Evolutionary conservation across 1,140 invertebrate genomes (phyloP), one percentile per base, ranked within the genome.

Genomic region (Euura lappo): DNA sequence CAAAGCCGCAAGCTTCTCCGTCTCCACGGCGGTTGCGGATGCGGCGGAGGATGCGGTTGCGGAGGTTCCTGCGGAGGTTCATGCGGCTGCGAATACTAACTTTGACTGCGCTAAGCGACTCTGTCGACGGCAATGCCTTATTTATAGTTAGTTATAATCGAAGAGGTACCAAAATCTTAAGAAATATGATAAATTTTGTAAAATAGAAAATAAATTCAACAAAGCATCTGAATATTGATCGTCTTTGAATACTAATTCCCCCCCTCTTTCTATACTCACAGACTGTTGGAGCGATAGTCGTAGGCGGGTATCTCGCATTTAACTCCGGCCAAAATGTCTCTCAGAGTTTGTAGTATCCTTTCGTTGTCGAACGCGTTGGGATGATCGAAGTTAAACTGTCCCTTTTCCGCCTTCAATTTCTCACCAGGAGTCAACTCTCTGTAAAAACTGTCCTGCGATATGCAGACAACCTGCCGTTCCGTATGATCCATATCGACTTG

Each of bases 371-470:
- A 96, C 0, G 96, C 96, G 87, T 96, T 94, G 44, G 98, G 98
- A 90, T 99, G 98, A 88, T 99, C 98, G 89, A 99, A 99, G 89
- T 99, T 98, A 81, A 96, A 99, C 74, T 95, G 92, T 68, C 98
- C 98, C 80, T 94, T 94, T 69, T 93, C 91, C n/a, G 97, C 98
- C 82, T 93, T 93, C 0, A 91, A 80, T 80, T 93, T 93, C 83
- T 99, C 97, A 8, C 93, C 91, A 2, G 91, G 88, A 10, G 91
- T 94, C 43, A 99, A 89, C 75, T 96, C 93, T 68, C 95, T 91
- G 86, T 99, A 99, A 88, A 99, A 99, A 71, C 95, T 96, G 79
- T 99, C 98, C 83, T 98, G 97, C 69, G 96, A 96, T 79, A 99
- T 98, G 78, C 95, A 95, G 10, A 96, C 94, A 2, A 99, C 98